Base-by-base conservation (phyloP, 2,113 vertebrate species). In the Eleginops maclovinus region DNA sequence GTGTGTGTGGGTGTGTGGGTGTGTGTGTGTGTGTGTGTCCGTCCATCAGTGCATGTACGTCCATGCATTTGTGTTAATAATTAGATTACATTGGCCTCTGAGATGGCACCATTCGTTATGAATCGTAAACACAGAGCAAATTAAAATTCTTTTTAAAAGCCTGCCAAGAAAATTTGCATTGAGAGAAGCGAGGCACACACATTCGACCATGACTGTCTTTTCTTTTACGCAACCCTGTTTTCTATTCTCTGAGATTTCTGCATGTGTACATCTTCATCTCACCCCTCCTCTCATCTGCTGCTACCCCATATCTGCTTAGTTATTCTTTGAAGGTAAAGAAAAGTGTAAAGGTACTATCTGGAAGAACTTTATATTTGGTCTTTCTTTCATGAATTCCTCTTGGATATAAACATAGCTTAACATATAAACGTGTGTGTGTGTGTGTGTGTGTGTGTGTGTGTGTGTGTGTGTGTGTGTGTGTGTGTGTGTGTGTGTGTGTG, bases 71-170 rank as follows among this genome's bases (percentile, higher is more conserved):
- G 63, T 91, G 84, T 83, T 85, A 88, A 91, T 90, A 88, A 91
- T 91, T 85, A 87, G 84, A 92, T 90, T 85, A 77, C 73, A 90
- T 66, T 88, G 85, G 87, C 83, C 89, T 87, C 79, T 86, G 79
- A 88, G 87, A 87, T 87, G 86, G 77, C 75, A 83, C 77, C 69
- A 58, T 90, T 90, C 67, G 77, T 79, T 90, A 77, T 83, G 84
- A 90, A 90, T 89, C 56, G 54, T 89, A 91, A 91, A 90, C 87
- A 88, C 53, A 31, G 55, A 84, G 72, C 28, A 81, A 88, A 91
- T 92, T 88, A 87, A 90, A 90, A 92, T 91, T 90, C 83, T 72
- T 70, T 81, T 84, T 81, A 65, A 85, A 77, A 75, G 68, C 11
- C 65, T 78, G 84, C 85, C 89, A 86, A 87, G 84, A 86, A 87